Evolutionary conservation across 2,888 invertebrate species (phyloP), one percentile per base, ranked within the genome.

Genomic region (Metallyticus violacea): DNA sequence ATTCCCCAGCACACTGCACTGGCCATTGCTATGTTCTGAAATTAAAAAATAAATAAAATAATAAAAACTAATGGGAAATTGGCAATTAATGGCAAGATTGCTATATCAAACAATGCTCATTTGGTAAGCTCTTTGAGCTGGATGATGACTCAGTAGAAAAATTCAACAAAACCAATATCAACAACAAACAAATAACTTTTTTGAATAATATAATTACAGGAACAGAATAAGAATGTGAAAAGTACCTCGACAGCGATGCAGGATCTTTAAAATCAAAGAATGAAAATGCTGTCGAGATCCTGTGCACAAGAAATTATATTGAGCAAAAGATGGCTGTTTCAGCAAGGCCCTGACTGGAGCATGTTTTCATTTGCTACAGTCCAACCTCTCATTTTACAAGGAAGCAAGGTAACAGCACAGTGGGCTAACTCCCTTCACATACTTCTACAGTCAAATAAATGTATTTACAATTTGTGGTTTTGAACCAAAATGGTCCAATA

Each of bases 391-490:
- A 80, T 80, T 29, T 29, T 5, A 27, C 26, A 26, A 79, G 22
- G 79, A 79, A 27, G 83, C 83, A 83, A 83, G 77, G 77, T 82
- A 28, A 62, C 26, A 82, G 9, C 9, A n/a, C 82, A 76, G 82
- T 76, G 26, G 27, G 28, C 77, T 76, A 77, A 76, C 28, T 27
- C 9, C 29, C 77, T 83, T 77, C 77, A 85, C 85, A 81, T 79
- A 62, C 77, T 76, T 87, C 87, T 87, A 87, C 82, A 81, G 81
- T 81, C 85, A 87, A 87, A 77, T 85, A 85, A 85, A 84, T 79
- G 82, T 87, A 87, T 87, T 87, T 87, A 87, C 87, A 87, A 77
- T 40, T 62, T 81, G 26, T 80, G 85, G 77, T 77, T 82, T 77
- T 76, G 26, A 81, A 80, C 79, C 30, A 83, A 27, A 86, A 15